Evolutionary conservation across 2,888 invertebrate species (phyloP).

Genomic region (Ctenicera cuprea): DNA sequence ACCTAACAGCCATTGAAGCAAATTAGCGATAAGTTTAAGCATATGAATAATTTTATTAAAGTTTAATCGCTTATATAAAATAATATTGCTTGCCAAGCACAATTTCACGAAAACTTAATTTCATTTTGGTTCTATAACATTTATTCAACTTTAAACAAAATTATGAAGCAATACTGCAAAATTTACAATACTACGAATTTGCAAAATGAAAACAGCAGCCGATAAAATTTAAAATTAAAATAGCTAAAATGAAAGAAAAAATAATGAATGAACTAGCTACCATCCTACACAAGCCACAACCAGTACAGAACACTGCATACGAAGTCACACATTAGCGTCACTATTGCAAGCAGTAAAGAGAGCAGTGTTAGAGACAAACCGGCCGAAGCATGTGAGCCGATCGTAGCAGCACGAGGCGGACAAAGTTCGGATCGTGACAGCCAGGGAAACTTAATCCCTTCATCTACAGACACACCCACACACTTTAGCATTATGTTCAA

Average conservation of each 20-base stretch:
- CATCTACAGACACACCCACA: constrained; percentile 79
- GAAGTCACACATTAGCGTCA: not conserved
- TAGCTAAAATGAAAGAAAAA: not conserved
- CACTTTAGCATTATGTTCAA: constrained; percentile 50
- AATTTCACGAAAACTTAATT: too few species aligned
- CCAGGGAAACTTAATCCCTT: constrained; percentile 97
- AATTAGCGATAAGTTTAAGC: constrained; percentile 7
- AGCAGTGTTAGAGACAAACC: constrained; percentile 82
- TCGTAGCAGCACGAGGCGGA: constrained; percentile 96
- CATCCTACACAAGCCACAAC: not conserved
- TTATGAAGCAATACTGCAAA: not conserved
- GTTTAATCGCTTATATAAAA: too few species aligned
- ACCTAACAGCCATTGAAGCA: not conserved
- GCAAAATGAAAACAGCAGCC: not conserved
- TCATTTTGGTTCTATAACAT: too few species aligned
- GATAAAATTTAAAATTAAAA: not conserved
- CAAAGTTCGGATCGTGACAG: constrained; percentile 95
- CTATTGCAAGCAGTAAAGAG: constrained; percentile 60
- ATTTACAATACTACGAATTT: not conserved
- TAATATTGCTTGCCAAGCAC: too few species aligned
- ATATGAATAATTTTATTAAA: not conserved
- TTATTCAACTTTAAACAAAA: too few species aligned
- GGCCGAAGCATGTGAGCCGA: constrained; percentile 97
- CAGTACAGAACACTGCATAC: not conserved
- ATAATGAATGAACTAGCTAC: not conserved